These are phyloP conservation scores for Scaptodrosophila lebanonensis DNA, from an alignment of 1,140 invertebrate genomes.

Conservation along the genomic window DNA sequence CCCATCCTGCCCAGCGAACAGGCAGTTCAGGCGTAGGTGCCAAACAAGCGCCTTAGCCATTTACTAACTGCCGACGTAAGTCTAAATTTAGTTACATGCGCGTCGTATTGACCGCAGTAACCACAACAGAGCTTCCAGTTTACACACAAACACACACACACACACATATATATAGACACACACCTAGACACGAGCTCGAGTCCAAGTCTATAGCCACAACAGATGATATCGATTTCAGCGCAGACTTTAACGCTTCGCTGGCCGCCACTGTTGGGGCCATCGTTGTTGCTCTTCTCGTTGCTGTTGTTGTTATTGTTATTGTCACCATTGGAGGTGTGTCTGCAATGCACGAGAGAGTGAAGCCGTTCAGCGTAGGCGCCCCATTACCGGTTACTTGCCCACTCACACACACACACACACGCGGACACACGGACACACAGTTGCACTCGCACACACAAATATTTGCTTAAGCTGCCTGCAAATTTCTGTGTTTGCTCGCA, in stretches of 20 bases:
- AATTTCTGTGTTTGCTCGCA: too few relatives aligned
- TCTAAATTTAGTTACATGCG: conserved; percentile 52
- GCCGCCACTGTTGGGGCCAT: conserved; percentile 10
- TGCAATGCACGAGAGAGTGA: conserved; percentile 9
- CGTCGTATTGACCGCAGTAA: conserved; percentile 41
- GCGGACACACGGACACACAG: too few relatives aligned
- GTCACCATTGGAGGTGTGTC: conserved; percentile 44
- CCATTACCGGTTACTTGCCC: too few relatives aligned
- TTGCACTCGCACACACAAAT: too few relatives aligned
- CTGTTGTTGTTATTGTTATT: conserved; percentile 18
- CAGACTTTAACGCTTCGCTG: conserved; percentile 45
- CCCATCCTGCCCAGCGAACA: neutral
- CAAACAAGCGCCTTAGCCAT: conserved; percentile 22
- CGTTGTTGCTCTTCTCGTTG: conserved; percentile 20
- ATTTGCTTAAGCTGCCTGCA: too few relatives aligned
- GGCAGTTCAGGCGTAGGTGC: neutral
- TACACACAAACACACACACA: too few relatives aligned
- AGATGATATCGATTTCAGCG: conserved; percentile 66
- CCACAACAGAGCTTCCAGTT: conserved; percentile 41
- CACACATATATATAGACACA: too few relatives aligned
- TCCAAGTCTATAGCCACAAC: too few relatives aligned
- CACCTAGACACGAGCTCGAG: too few relatives aligned
- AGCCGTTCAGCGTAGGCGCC: too few relatives aligned
- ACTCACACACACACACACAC: too few relatives aligned
- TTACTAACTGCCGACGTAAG: conserved; percentile 49